Percentiles rank a stretch among this genome's conserved stretches.
Conservation (phyloP, 2,888 invertebrate genomes). For the Plutella xylostella region DNA sequence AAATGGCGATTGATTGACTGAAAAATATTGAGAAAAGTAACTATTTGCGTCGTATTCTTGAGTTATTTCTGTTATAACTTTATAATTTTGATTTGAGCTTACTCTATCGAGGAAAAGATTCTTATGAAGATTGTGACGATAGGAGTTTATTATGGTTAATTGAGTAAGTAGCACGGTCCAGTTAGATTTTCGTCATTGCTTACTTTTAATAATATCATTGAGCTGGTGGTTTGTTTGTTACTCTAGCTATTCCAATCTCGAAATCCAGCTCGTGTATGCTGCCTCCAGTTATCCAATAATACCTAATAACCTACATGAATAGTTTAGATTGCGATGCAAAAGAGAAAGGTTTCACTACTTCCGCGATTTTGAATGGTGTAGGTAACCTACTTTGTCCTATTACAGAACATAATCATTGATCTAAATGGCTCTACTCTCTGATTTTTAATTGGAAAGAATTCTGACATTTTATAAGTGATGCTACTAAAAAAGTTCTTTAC, state of each 20-base stretch:
- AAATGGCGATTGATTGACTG: background rate
- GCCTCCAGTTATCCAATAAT: background rate
- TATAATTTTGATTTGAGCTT: no score
- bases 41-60: background rate
- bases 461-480: no score
- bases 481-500: background rate
- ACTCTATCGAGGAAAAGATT: background rate
- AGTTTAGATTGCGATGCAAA: background rate
- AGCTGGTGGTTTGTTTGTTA: constrained; percentile 25
- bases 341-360: constrained; percentile 12
- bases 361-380: constrained; percentile 10
- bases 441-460: no score
- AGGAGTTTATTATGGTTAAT: constrained; percentile 10
- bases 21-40: background rate
- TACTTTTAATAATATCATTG: constrained; percentile 26
- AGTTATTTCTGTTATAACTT: background rate
- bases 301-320: background rate
- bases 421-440: background rate
- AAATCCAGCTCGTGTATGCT: no score
- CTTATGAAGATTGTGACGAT: background rate
- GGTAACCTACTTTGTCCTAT: constrained; percentile 10
- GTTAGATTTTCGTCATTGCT: constrained; percentile 43
- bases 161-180: constrained; percentile 10
- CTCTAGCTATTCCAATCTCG: constrained; percentile 13
- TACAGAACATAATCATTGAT: background rate